Base-by-base conservation (phyloP, 2,113 vertebrate species). In the Aviceda subcristata region DNA sequence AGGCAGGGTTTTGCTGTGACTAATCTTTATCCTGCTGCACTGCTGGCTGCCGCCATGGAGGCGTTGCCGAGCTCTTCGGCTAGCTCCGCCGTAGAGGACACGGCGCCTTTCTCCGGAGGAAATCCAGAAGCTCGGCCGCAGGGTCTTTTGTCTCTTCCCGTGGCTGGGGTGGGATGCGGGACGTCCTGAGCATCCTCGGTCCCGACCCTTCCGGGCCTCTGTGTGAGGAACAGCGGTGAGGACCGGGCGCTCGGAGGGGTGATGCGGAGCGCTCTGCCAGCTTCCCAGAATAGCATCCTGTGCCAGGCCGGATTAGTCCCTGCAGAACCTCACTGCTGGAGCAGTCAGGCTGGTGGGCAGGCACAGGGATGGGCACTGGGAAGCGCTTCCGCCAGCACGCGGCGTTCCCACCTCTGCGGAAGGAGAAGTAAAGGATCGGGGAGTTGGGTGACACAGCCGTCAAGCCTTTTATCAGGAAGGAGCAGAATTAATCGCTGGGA, bases 351-450 rank as follows among this genome's bases (percentile, higher is more conserved):
- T 9, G 56, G 23, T 3, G 75, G 51, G 27, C 22, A 10, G 53
- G 45, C 16, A 4, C 16, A 19, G 60, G 38, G 24, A 4, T 1
- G 23, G 77, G 63, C 5, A 7, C 53, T 56, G 86, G 73, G 64
- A 74, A 30, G 27, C 0, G 0, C 2, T 73, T 29, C 77, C 1
- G 0, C 38, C n/a, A 2, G 22, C 60, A 18, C 3, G 0, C 2
- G 3, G 50, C 3, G 0, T 23, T 79, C 74, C 82, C 26, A 4
- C 39, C 63, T 39, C 55, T 11, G 67, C 36, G 11, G 69, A 34
- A 62, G 46, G 19, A 55, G 50, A 30, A 46, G 43, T 21, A 6
- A 36, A 39, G 38, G 45, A 5, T 43, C 1, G 5, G 53, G 51
- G 51, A 23, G 38, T 43, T 3, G 12, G 64, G 12, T 27, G 69